A percentile compares a stretch with the other conserved stretches of the same genome.
These are phyloP conservation scores for Mesorhabditis spiculigera DNA, from an alignment of 2,888 invertebrate genomes.

Conservation along the genomic window DNA sequence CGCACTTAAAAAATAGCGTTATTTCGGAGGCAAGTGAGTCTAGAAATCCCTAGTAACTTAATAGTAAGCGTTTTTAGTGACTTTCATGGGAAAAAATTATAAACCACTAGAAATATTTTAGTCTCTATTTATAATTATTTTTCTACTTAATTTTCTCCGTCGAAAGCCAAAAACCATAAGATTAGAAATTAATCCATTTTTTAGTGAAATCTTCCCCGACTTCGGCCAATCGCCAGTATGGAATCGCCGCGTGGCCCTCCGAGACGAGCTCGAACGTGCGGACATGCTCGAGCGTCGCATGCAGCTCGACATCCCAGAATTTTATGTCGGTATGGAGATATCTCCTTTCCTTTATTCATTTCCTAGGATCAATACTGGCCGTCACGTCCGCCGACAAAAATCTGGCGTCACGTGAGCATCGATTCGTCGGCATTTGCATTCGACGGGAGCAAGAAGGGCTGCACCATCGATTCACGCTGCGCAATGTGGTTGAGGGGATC, in stretches of 20 bases:
- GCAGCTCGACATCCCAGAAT: conserved; percentile 86
- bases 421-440: conserved; percentile 92
- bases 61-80: too few species aligned
- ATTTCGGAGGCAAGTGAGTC: too few species aligned
- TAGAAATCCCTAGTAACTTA: too few species aligned
- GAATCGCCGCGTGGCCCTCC: conserved; percentile 48
- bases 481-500: conserved; percentile 88
- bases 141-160: too few species aligned
- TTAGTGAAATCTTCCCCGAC: conserved; percentile 53
- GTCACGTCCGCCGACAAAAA: conserved; percentile 52
- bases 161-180: too few species aligned
- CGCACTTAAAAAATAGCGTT: too few species aligned
- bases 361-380: conserved; percentile 53
- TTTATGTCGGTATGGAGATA: conserved; percentile 81
- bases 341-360: neutral
- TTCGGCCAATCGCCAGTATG: conserved; percentile 51
- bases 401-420: conserved; percentile 63
- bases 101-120: too few species aligned
- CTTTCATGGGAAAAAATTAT: too few species aligned
- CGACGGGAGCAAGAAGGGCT: conserved; percentile 78
- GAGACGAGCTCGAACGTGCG: conserved; percentile 80
- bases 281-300: conserved; percentile 85
- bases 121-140: too few species aligned
- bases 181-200: conserved; percentile 7
- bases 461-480: conserved; percentile 77